A percentile compares a stretch with the other conserved stretches of the same genome.
These are phyloP conservation scores for Diglossa cyanea DNA, from an alignment of 2,797 vertebrate species.

Conservation along the genomic window DNA sequence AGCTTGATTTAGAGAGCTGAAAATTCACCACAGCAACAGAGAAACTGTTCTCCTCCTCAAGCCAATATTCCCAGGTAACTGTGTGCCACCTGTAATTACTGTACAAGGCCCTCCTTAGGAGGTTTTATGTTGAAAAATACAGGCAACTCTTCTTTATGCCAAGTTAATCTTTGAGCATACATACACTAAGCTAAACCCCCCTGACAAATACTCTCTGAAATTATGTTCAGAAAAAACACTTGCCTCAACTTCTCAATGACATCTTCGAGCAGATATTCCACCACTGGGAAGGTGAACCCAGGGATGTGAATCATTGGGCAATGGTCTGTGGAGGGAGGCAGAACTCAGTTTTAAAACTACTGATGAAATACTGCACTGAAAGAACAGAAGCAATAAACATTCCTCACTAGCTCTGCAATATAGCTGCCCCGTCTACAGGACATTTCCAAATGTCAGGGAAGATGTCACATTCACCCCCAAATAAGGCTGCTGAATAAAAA, in stretches of 20 bases:
- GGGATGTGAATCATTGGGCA: constrained; percentile 97
- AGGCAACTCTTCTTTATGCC: not conserved
- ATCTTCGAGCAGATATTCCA: constrained; percentile 92
- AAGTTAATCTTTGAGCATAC: not conserved
- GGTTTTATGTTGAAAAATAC: not conserved
- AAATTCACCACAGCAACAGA: not conserved
- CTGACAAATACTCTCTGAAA: not conserved
- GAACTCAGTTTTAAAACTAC: not conserved
- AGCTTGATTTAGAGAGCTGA: not conserved
- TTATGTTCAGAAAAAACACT: not conserved
- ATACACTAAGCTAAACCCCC: fast-evolving
- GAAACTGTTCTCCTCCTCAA: not conserved
- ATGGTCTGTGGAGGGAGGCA: constrained; percentile 74
- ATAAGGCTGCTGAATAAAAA: not conserved
- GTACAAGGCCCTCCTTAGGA: not conserved
- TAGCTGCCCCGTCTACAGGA: not conserved
- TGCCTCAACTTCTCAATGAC: constrained; percentile 90
- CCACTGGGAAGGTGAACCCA: constrained; percentile 93
- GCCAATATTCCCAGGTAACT: not conserved
- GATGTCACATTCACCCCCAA: not conserved
- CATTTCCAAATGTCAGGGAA: not conserved
- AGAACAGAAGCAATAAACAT: not conserved
- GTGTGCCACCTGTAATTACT: not conserved
- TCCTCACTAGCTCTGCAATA: not conserved
- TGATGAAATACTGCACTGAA: not conserved